Evolutionary conservation across 2,888 invertebrate genomes (phyloP), one percentile per base, ranked within the genome.

Genomic region (Caradrina clavipalpis): DNA sequence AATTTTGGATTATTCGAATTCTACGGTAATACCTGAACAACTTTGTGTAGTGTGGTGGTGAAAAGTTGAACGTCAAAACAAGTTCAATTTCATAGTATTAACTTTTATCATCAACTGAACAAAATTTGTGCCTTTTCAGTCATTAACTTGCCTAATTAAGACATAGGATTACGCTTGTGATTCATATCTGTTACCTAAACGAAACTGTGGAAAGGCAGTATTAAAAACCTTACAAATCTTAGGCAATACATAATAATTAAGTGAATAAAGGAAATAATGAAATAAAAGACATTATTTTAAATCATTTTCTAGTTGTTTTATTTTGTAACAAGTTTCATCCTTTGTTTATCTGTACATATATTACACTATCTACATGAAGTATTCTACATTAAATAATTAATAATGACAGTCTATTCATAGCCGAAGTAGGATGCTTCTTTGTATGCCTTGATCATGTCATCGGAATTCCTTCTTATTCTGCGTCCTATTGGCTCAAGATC

Each of bases 401-500:
- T 22, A 60, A 50, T 51, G 5, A 49, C 21, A 51, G 50, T 47
- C 73, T 86, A 95, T 74, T 97, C 97, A 92, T 98, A 99, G 5
- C 98, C 98, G 91, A 98, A 98, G 88, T 97, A 97, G 66, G 97
- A 96, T 0, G 97, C 97, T 91, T 99, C 98, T 82, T 96, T 95
- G 87, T 97, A 98, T 0, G 98, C 98, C 89, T 97, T 97, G 5
- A 97, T 91, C 96, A 98, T 97, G 86, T 99, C 98, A 0, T 96
- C 93, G 0, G 98, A 98, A 88, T 98, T 98, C 70, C 98, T 96
- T 79, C 97, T 96, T 76, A 98, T 95, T 76, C 98, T 94, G 80
- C 98, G 95, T 0, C 99, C 99, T 59, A 99, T 97, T 0, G 99
- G 99, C 89, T 99, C 99, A 83, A 99, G 95, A 92, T 99, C 99